phyloP scores from a whole-genome alignment of 2,888 invertebrate genomes.

The Polydesmus complanatus region DNA sequence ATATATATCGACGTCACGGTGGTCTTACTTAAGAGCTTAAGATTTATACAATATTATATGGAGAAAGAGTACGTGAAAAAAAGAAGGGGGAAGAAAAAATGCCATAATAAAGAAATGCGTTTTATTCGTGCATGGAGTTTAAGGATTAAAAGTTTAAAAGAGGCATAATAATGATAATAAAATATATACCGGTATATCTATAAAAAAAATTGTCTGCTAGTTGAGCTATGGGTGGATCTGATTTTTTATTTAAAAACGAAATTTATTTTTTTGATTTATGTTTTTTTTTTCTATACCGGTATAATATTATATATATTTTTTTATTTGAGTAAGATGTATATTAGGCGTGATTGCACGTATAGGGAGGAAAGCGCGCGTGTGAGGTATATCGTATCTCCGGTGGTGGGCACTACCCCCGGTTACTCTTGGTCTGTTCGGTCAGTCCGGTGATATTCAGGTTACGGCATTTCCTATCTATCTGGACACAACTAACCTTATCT shows the following conservation, averaged over 20 bases:
- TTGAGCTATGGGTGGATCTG: too few species aligned
- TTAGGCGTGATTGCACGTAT: too few species aligned
- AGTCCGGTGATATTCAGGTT: background rate
- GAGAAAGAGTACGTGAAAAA: background rate
- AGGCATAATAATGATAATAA: background rate
- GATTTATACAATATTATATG: background rate
- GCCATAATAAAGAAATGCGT: too few species aligned
- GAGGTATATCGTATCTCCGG: too few species aligned
- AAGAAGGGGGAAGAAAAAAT: background rate
- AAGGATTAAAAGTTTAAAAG: background rate
- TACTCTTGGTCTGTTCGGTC: background rate
- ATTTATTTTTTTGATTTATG: background rate
- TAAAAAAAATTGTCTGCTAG: too few species aligned
- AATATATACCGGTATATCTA: too few species aligned
- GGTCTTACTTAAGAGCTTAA: background rate
- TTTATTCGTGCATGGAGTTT: background rate
- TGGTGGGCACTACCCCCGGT: background rate
- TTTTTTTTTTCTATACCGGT: background rate
- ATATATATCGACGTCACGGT: background rate
- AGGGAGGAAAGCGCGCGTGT: too few species aligned
- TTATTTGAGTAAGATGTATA: too few species aligned
- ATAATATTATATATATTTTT: too few species aligned
- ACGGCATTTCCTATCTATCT: background rate
- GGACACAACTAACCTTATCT: background rate
- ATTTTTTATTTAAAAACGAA: background rate